Evolutionary conservation across 1,140 invertebrate genomes (phyloP), one percentile per base, ranked within the genome.

Genomic region (Drosophila navojoa): DNA sequence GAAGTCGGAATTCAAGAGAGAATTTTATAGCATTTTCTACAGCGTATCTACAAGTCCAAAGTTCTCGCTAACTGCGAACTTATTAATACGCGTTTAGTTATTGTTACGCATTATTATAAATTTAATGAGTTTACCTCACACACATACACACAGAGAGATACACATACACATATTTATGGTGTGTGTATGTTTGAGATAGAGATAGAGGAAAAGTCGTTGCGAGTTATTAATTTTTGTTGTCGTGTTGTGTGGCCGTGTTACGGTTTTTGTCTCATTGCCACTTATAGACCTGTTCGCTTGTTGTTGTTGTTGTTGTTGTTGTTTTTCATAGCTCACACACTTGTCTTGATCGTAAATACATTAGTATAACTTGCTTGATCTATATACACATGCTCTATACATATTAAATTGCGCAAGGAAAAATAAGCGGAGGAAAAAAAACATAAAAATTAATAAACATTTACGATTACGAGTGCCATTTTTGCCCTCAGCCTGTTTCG

Each of bases 201-300:
- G 79, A 78, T 61, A 81, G 40, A 59, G n/a, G n/a, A 72, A 84
- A 68, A 82, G 81, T 82, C 71, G 80, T 57, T 76, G 76, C 10
- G 50, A 75, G 59, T 77, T 77, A 71, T 77, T 75, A 77, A 75
- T 75, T 71, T 75, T 75, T 75, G 61, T 77, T 38, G 71, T 85
- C 81, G 81, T 86, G 81, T 86, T 86, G 82, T 87, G 82, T 86
- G 81, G 84, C 84, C 82, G 76, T 86, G 81, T 82, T 87, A 86
- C 82, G 79, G 68, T 87, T 87, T 76, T 87, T 68, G 82, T 67
- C 81, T 78, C 81, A 86, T 86, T 86, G 82, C 81, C 82, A 86
- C 75, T 71, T 64, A 47, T 44, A 40, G 50, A 63, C 63, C 59
- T 61, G 77, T 35, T 61, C 40, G 47, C 49, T 50, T 60, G 5